These are phyloP conservation scores for Cerceris ruficornis DNA, from an alignment of 2,888 invertebrate species.

Conservation along the genomic window DNA sequence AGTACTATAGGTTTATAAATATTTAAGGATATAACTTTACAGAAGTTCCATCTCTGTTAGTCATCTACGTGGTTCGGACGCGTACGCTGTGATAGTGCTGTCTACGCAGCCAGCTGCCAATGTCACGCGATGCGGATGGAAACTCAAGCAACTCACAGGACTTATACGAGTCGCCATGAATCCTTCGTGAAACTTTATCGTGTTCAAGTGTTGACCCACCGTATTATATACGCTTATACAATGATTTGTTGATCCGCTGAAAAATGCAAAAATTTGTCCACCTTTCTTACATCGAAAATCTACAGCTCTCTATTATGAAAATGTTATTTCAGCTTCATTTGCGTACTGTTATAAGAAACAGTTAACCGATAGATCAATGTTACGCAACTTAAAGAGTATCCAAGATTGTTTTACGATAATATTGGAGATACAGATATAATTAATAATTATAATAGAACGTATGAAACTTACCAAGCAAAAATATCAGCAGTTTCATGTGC, in stretches of 20 bases:
- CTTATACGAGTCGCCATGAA: constrained; percentile 92
- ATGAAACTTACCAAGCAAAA: constrained; percentile 89
- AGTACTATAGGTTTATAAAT: constrained; percentile 42
- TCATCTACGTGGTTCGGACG: constrained; percentile 88
- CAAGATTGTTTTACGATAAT: too few species aligned
- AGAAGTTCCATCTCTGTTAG: constrained; percentile 79
- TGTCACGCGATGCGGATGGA: constrained; percentile 93
- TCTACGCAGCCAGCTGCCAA: constrained; percentile 94
- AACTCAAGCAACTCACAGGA: constrained; percentile 93
- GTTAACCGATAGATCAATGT: too few species aligned
- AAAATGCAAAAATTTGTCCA: constrained; percentile 19
- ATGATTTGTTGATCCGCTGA: constrained; percentile 89
- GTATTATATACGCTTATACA: constrained; percentile 90
- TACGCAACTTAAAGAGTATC: too few species aligned
- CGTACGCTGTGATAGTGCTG: constrained; percentile 92
- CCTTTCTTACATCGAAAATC: too few species aligned
- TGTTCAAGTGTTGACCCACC: constrained; percentile 88
- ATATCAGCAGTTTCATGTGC: constrained; percentile 91
- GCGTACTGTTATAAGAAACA: too few species aligned
- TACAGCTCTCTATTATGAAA: too few species aligned
- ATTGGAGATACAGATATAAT: background rate
- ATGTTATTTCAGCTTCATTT: too few species aligned
- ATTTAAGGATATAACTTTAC: constrained; percentile 65
- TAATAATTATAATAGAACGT: background rate
- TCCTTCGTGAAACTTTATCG: constrained; percentile 94